phyloP scores from a whole-genome alignment of 2,888 invertebrate genomes.

The Cerastis rubricosa region DNA sequence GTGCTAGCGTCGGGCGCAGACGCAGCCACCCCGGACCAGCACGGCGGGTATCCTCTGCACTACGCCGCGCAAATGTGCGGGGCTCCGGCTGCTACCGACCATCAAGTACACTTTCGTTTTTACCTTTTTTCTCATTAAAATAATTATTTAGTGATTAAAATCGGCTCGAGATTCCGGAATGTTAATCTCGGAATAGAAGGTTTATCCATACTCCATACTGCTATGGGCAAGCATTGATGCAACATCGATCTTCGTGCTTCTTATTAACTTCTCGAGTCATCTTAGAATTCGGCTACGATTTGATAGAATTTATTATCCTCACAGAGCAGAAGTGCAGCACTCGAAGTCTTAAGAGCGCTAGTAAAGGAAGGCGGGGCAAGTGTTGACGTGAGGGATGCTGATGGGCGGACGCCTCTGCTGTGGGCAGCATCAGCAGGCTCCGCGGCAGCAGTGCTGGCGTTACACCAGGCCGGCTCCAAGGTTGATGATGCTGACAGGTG shows the following conservation, averaged over 20 bases:
- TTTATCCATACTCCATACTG: not conserved
- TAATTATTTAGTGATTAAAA: not conserved
- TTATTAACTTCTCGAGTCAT: not conserved
- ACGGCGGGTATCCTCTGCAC: slow-evolving; percentile 98
- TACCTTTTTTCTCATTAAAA: not conserved
- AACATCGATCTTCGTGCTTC: not conserved
- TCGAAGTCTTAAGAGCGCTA: slow-evolving; percentile 95
- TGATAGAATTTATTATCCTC: not conserved
- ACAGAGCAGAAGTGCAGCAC: slow-evolving; percentile 91
- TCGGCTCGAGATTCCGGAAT: not conserved
- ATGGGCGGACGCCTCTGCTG: slow-evolving; percentile 97
- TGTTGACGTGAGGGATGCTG: slow-evolving; percentile 97
- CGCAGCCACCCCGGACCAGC: slow-evolving; percentile 97
- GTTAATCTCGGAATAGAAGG: not conserved
- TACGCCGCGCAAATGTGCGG: slow-evolving; percentile 99
- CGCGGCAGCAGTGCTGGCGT: slow-evolving; percentile 96
- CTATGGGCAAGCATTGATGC: not conserved
- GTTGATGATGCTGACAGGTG: slow-evolving; percentile 95
- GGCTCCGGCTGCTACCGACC: slow-evolving; percentile 92
- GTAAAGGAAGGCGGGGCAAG: slow-evolving; percentile 94
- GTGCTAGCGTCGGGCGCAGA: slow-evolving; percentile 96
- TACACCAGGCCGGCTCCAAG: slow-evolving; percentile 96
- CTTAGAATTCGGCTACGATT: not conserved
- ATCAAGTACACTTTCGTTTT: slow-evolving; percentile 77
- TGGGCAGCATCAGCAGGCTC: slow-evolving; percentile 99